A percentile compares a stretch with the other conserved stretches of the same genome.
phyloP scores from a whole-genome alignment of 2,888 invertebrate genomes.

The Idaea dimidiata region DNA sequence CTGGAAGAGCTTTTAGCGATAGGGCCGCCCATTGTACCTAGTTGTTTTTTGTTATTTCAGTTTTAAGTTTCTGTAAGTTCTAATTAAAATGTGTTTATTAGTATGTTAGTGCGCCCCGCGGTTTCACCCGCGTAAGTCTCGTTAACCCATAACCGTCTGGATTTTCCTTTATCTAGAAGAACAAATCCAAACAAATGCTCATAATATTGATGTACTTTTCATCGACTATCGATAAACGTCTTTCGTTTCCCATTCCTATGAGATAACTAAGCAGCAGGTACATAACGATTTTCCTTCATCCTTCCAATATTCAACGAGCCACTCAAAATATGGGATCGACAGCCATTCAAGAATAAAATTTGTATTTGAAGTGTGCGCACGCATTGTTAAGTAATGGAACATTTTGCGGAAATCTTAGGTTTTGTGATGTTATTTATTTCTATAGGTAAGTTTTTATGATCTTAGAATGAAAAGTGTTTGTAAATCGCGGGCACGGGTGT shows the following conservation, averaged over 20 bases:
- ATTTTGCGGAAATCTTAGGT: no score
- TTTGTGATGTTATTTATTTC: neutral
- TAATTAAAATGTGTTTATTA: no score
- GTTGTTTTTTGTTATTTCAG: no score
- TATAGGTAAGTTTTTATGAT: neutral
- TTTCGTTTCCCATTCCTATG: conserved; percentile 2
- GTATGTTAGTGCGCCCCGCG: no score
- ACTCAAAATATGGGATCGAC: conserved; percentile 29
- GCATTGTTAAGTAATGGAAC: neutral
- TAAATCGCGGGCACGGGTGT: no score
- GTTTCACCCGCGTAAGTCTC: no score
- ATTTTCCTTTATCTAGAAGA: no score
- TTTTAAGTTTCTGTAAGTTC: no score
- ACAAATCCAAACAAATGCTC: no score
- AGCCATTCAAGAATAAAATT: conserved; percentile 28
- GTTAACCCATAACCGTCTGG: no score
- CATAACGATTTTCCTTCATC: conserved; percentile 36
- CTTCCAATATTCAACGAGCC: conserved; percentile 37
- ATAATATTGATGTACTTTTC: neutral
- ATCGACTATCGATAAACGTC: neutral
- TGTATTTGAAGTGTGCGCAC: conserved; percentile 7
- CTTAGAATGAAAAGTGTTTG: neutral
- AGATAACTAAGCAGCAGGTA: conserved; percentile 27
- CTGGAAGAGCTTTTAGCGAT: no score
- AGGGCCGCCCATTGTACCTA: no score